Conservation (phyloP, 2,797 vertebrate species). For the Cryptoblepharus egeriae region DNA sequence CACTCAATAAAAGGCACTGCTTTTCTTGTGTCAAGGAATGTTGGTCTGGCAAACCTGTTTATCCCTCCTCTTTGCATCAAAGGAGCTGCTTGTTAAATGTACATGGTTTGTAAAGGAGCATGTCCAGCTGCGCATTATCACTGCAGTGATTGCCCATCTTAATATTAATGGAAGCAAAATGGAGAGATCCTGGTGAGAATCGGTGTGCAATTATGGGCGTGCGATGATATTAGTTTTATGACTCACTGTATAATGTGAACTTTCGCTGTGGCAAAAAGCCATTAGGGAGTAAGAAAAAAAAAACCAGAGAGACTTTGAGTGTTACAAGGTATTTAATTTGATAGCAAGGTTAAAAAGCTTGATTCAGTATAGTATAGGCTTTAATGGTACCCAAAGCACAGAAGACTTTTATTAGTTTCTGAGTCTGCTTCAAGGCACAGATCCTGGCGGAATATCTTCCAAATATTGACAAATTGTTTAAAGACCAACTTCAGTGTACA, state of each 20-base stretch:
- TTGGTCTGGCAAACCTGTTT: not conserved
- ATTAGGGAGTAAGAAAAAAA: conserved; percentile 31
- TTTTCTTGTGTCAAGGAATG: not conserved
- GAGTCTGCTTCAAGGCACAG: conserved; percentile 13
- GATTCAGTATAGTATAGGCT: conserved; percentile 1
- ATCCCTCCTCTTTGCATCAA: not conserved
- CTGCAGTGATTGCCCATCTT: not conserved
- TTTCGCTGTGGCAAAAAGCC: conserved; percentile 13
- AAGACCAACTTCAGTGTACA: conserved; percentile 21
- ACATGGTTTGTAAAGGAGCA: not conserved
- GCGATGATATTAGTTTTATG: conserved; percentile 14
- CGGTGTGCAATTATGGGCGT: conserved; percentile 31
- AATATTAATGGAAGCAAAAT: conserved; percentile 18
- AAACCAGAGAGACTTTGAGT: not conserved
- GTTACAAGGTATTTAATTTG: conserved; percentile 27
- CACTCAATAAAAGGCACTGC: no score
- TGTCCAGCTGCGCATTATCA: not conserved
- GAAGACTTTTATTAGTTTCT: conserved; percentile 31
- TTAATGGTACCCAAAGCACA: conserved; percentile 12
- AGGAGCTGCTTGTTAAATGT: not conserved
- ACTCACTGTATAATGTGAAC: conserved; percentile 19
- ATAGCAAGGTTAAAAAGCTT: conserved; percentile 29
- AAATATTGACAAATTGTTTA: conserved; percentile 34
- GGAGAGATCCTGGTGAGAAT: not conserved
- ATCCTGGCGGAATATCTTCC: conserved; percentile 21